A percentile compares a stretch with the other conserved stretches of the same genome.
phyloP scores from a whole-genome alignment of 1,140 invertebrate species.

The Ladona fulva region DNA sequence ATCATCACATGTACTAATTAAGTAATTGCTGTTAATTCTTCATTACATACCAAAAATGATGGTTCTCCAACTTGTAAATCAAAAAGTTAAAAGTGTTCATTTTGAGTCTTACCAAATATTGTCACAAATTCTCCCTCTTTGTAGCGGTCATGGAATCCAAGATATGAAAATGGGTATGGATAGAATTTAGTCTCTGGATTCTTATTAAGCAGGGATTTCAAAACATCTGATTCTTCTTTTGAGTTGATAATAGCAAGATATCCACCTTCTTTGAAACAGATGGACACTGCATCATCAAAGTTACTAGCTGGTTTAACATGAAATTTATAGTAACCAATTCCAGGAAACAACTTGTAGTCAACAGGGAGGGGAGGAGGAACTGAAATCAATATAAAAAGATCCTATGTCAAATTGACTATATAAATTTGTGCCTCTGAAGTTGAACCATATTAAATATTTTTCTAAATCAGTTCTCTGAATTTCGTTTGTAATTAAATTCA shows the following conservation, averaged over 20 bases:
- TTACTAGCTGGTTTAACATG: not conserved
- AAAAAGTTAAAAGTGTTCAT: too few relatives aligned
- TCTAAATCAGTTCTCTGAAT: too few relatives aligned
- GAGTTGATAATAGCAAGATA: slow-evolving; percentile 37
- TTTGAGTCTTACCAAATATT: slow-evolving; percentile 28
- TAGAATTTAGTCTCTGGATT: not conserved
- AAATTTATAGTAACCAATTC: not conserved
- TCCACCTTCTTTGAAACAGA: slow-evolving; percentile 35
- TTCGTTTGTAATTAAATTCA: too few relatives aligned
- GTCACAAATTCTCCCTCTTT: slow-evolving; percentile 36
- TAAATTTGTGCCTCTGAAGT: too few relatives aligned
- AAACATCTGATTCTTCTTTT: slow-evolving; percentile 29
- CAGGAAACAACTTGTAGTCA: not conserved
- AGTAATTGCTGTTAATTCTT: too few relatives aligned
- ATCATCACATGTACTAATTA: too few relatives aligned
- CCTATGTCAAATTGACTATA: too few relatives aligned
- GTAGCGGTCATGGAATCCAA: slow-evolving; percentile 37
- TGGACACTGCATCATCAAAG: slow-evolving; percentile 33
- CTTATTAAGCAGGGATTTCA: slow-evolving; percentile 19
- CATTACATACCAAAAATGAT: too few relatives aligned
- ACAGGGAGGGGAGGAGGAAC: not conserved
- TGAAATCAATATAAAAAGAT: too few relatives aligned
- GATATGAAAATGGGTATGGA: slow-evolving; percentile 24
- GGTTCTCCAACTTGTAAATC: too few relatives aligned
- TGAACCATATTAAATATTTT: too few relatives aligned